These are phyloP conservation scores for Drosophila subpulchrella DNA, from an alignment of 1,140 invertebrate genomes.

Conservation along the genomic window DNA sequence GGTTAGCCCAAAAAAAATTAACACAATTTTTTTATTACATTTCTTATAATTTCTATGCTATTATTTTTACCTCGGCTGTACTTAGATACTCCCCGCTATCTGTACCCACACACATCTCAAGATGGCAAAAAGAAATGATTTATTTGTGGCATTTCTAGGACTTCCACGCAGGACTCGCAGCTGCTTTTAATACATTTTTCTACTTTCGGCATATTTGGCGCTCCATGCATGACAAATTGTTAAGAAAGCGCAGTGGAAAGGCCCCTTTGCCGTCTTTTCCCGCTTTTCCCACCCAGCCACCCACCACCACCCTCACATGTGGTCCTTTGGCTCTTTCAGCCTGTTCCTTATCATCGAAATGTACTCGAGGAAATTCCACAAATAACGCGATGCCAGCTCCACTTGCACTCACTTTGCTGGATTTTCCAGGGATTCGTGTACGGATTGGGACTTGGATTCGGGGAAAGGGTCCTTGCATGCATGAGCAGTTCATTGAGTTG, in stretches of 20 bases:
- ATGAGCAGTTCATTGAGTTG: constrained; percentile 80
- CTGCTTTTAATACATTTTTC: constrained; percentile 81
- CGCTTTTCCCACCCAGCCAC: neutral
- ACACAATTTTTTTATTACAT: neutral
- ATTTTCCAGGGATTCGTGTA: constrained; percentile 1
- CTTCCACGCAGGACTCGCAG: constrained; percentile 58
- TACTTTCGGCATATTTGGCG: constrained; percentile 80
- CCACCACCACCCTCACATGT: constrained; percentile 3
- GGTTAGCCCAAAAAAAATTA: too few relatives aligned
- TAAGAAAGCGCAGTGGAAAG: constrained; percentile 68
- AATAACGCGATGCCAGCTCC: constrained; percentile 73
- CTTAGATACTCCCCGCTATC: neutral
- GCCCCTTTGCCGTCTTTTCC: neutral
- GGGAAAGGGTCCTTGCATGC: constrained; percentile 40
- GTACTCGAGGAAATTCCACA: constrained; percentile 80
- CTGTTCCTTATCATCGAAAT: constrained; percentile 77
- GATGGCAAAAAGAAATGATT: constrained; percentile 78
- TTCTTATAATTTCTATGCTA: neutral
- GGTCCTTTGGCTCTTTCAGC: constrained; percentile 6
- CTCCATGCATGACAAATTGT: constrained; percentile 82
- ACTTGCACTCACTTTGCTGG: constrained; percentile 52
- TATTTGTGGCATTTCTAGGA: constrained; percentile 79
- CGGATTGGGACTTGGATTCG: neutral
- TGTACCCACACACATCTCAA: constrained; percentile 15
- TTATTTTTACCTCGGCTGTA: neutral